Conservation (phyloP, 2,888 invertebrate genomes). For the Allacma fusca region DNA sequence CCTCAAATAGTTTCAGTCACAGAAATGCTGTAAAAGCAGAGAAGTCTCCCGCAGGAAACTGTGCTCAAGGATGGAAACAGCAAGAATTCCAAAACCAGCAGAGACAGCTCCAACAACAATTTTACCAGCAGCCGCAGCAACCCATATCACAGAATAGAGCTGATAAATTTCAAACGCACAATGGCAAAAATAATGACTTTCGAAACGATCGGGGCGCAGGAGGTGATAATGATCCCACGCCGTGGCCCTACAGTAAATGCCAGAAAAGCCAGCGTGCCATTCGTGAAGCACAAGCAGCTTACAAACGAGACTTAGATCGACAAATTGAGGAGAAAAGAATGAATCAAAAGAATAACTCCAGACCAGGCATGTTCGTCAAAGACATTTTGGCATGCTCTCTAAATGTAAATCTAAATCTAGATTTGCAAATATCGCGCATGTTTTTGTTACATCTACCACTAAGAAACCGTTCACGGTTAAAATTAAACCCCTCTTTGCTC, state of each 20-base stretch:
- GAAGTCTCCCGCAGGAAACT: background rate
- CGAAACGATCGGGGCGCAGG: slow-evolving; percentile 4
- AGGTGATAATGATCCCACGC: background rate
- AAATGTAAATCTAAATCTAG: no score
- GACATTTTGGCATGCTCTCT: no score
- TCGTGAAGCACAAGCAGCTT: slow-evolving; percentile 41
- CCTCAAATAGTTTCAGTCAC: slow-evolving; percentile 9
- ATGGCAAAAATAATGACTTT: background rate
- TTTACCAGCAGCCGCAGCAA: slow-evolving; percentile 6
- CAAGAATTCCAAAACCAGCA: background rate
- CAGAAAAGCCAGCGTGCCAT: slow-evolving; percentile 39
- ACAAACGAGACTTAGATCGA: slow-evolving; percentile 37
- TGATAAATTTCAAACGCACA: background rate
- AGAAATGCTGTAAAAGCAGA: background rate
- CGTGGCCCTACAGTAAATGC: slow-evolving; percentile 35
- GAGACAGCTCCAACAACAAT: background rate
- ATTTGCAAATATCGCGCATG: no score
- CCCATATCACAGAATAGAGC: background rate
- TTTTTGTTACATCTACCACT: no score
- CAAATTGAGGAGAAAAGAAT: slow-evolving; percentile 39
- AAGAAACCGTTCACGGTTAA: no score
- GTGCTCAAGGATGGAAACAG: background rate
- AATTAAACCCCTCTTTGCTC: no score
- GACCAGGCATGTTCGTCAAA: background rate
- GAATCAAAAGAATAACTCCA: background rate